phyloP scores from a whole-genome alignment of 2,113 vertebrate genomes.

The Tinamus guttatus region DNA sequence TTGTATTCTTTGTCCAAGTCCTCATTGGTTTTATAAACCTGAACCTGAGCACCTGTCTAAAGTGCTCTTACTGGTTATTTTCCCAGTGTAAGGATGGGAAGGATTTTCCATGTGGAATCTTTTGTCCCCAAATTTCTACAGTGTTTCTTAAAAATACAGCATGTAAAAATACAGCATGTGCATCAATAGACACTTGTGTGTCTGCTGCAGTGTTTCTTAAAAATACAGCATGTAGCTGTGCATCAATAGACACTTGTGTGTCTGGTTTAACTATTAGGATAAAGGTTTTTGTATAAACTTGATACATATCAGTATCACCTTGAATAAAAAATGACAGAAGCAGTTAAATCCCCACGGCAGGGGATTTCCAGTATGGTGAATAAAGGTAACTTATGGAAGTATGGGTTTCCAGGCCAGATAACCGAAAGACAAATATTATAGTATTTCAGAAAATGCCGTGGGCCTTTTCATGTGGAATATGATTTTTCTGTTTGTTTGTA shows the following conservation, averaged over 20 bases:
- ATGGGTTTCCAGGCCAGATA: background rate
- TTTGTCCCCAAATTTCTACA: background rate
- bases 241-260: background rate
- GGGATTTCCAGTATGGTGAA: background rate
- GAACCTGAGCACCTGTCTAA: background rate
- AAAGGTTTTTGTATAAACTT: background rate
- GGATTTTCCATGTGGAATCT: background rate
- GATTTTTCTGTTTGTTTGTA: background rate
- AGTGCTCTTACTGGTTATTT: background rate
- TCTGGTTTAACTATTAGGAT: background rate
- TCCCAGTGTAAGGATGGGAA: background rate
- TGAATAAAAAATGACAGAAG: background rate
- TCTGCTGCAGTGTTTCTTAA: background rate
- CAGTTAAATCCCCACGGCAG: background rate
- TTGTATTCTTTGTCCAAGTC: background rate
- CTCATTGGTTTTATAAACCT: background rate
- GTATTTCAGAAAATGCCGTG: background rate
- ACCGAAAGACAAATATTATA: background rate
- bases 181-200: background rate
- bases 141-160: background rate
- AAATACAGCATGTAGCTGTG: background rate
- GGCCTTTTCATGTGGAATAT: background rate
- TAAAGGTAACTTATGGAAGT: background rate
- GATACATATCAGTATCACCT: background rate
- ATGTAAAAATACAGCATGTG: background rate